Base-by-base conservation (phyloP, 2,888 invertebrate species). In the Steromphala cineraria region DNA sequence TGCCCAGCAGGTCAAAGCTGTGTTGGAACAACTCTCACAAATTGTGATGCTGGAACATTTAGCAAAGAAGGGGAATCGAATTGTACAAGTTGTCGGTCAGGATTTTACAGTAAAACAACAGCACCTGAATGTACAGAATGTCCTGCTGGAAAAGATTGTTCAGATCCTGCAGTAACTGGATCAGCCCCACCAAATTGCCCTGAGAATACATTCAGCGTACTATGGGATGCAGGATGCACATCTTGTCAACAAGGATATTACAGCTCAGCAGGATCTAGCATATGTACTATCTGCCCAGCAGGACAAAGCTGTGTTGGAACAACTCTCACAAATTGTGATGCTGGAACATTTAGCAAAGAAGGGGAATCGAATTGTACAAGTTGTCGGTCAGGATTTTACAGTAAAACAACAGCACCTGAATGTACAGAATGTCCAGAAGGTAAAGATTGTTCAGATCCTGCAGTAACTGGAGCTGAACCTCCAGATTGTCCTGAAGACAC, bases 381-480 rank as follows among this genome's bases (percentile, higher is more conserved):
- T 24, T 84, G 83, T 81, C 17, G 67, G 19, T 2, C 46, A 15
- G 87, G 87, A 13, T 85, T 85, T 15, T 91, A 88, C 84, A 87
- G 90, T 53, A 46, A 67, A 7, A 80, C 80, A 3, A 86, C 82
- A 4, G 81, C 89, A 17, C 79, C 55, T 28, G 77, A 83, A 2
- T 92, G 92, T 81, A 87, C 84, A 10, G 80, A 82, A 0, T 92
- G 92, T 84, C 89, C 87, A 28, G 86, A 82, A n/a, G 90, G 90
- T 15, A 82, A 86, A 53, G 82, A 87, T 75, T 90, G 90, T 77
- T 81, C 80, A 21, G 77, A 86, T 71, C 81, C 84, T 75, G 80
- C 87, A 46, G 56, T 81, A 2, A 67, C 84, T 52, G 75, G 67
- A 19, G 71, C 79, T 0, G 55, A 75, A 15, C 88, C 89, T 10